These are phyloP conservation scores for Drosophila guanche DNA, from an alignment of 1,140 invertebrate genomes.

Conservation along the genomic window DNA sequence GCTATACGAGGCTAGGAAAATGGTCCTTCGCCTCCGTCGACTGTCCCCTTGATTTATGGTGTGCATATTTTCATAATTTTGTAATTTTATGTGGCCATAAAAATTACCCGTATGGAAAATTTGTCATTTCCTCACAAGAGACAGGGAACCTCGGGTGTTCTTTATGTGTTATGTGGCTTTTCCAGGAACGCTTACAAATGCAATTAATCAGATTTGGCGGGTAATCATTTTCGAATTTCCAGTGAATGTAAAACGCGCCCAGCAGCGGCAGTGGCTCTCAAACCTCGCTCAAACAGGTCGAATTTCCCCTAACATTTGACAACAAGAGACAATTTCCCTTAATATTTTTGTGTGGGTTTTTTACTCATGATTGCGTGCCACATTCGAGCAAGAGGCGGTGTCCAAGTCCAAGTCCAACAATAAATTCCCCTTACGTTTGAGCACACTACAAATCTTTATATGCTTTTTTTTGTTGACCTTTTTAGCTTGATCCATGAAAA, in stretches of 20 bases:
- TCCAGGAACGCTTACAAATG: not conserved
- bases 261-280: conserved; percentile 1
- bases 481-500: too few relatives aligned
- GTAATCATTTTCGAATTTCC: conserved; percentile 16
- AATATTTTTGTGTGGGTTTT: too few relatives aligned
- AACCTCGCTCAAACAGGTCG: conserved; percentile 10
- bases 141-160: not conserved
- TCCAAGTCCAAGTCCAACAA: too few relatives aligned
- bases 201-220: conserved; percentile 8
- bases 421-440: too few relatives aligned
- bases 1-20: conserved; percentile 45
- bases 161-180: not conserved
- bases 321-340: too few relatives aligned
- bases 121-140: conserved; percentile 26
- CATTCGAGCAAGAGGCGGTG: too few relatives aligned
- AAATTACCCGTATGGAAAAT: conserved; percentile 52
- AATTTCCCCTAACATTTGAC: too few relatives aligned
- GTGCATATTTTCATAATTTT: conserved; percentile 41
- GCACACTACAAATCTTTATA: too few relatives aligned
- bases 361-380: too few relatives aligned
- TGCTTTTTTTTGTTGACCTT: too few relatives aligned
- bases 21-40: conserved; percentile 21
- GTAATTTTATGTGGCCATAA: conserved; percentile 57
- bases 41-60: conserved; percentile 41
- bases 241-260: conserved; percentile 16